These are phyloP conservation scores for Macrophya alboannulata DNA, from an alignment of 2,888 invertebrate genomes.

Conservation along the genomic window DNA sequence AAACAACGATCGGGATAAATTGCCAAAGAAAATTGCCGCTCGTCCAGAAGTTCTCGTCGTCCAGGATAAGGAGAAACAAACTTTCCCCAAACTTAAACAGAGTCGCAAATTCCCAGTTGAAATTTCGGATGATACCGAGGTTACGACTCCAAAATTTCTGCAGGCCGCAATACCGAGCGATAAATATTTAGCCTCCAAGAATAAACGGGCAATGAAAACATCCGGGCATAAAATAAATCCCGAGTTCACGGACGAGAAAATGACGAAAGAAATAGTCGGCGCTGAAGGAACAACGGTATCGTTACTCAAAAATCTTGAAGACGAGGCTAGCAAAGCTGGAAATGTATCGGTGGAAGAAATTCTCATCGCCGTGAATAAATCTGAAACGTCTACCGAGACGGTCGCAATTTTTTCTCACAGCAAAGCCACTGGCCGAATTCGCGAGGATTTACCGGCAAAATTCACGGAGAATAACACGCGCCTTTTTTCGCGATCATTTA, in stretches of 20 bases:
- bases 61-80: neutral
- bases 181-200: constrained; percentile 21
- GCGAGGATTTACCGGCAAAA: neutral
- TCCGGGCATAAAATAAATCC: neutral
- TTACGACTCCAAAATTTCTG: neutral
- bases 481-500: constrained; percentile 20
- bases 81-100: neutral
- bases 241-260: neutral
- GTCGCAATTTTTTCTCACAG: neutral
- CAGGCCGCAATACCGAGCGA: neutral
- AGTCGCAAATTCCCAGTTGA: neutral
- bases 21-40: neutral
- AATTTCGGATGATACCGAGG: neutral
- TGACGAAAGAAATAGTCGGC: neutral
- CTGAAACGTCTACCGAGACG: neutral
- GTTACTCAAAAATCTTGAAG: neutral
- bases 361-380: neutral
- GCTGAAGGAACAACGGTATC: neutral
- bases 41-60: neutral
- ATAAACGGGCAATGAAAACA: constrained; percentile 18
- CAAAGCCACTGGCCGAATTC: neutral
- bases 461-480: neutral
- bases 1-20: neutral
- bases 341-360: neutral
- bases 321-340: neutral